Evolutionary conservation across 2,797 vertebrate species (phyloP), one percentile per base, ranked within the genome.

Genomic region (Chelidonichthys spinosus): DNA sequence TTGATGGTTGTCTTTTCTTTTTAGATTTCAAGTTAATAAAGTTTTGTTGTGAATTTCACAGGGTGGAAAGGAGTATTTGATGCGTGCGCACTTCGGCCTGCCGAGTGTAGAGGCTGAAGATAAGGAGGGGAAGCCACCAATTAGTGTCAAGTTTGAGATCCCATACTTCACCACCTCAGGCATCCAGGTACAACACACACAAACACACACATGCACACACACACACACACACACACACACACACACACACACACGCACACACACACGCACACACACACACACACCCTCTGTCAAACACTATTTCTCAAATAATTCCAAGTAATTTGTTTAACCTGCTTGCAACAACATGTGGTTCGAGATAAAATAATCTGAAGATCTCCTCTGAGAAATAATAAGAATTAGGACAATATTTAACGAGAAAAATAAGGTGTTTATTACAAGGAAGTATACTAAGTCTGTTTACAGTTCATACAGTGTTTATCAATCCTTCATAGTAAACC

Each of bases 151-250:
- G 93, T 99, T 99, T 81, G 98, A 99, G 92, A 99, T 99, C 82
- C 98, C 98, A 0, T 99, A 99, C 90, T 99, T 99, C 92, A 99
- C 98, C 89, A 99, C 97, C 60, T 99, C 98, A 11, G 98, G 98
- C 90, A 99, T 99, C 87, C 98, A 99, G 97, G 98, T 98, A 54
- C 11, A 8, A 33, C 49, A 18, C 7, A 1, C 18, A 2, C 35
- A 6, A 36, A 5, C 56, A 43, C 13, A 32, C 7, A 40, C 69
- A 37, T 49, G 53, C 33, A 11, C 39, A 43, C 63, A 35, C 52
- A 46, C 17, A 6, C 42, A 17, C 53, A 56, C 9, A 3, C 52
- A 9, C 37, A 6, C 50, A 46, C 17, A 43, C 9, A 46, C 69
- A 36, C 50, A 42, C 35, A 13, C n/a, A 5, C n/a, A 7, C 43